Base-by-base conservation (phyloP, 2,113 vertebrate species). In the Triplophysa dalaica region DNA sequence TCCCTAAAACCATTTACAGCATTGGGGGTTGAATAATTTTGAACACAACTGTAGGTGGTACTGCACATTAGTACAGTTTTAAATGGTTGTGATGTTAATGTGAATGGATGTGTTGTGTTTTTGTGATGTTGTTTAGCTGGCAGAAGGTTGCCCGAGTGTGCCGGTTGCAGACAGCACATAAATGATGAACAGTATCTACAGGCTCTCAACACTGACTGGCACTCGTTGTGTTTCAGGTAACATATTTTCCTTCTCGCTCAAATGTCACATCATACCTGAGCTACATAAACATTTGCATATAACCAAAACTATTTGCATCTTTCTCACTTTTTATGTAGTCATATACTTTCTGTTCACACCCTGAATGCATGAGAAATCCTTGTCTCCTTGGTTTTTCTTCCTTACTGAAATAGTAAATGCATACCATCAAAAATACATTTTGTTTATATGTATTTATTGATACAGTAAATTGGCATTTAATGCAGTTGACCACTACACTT, bases 141-240 rank as follows among this genome's bases (percentile, higher is more conserved):
- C 82, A 94, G 91, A 45, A 90, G 94, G 82, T 91, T 98, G 93
- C 97, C 97, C 10, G 86, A 95, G 87, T 99, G 98, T 90, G 93
- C 95, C 0, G 96, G 95, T 88, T 99, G 98, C 17, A 89, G 93
- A 89, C 93, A 94, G 86, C 93, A 91, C 87, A 98, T 99, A 92
- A 97, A 93, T 56, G 97, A 99, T 8, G 95, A 96, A 78, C 96
- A 96, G 90, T 99, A 97, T 87, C 94, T 99, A 81, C 97, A 98
- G 93, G 97, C 98, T 1, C 93, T 98, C 87, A 93, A 88, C 64
- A 89, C 89, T 0, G 95, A 98, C 91, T 99, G 97, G 97, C 97
- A 99, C 48, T 87, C 93, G 0, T 87, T 94, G 90, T 99, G 97
- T 88, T 99, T 99, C 94, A 94, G 96, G 98, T 85, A 52, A 58